phyloP scores from a whole-genome alignment of 2,888 invertebrate genomes.

The Protula sp. region DNA sequence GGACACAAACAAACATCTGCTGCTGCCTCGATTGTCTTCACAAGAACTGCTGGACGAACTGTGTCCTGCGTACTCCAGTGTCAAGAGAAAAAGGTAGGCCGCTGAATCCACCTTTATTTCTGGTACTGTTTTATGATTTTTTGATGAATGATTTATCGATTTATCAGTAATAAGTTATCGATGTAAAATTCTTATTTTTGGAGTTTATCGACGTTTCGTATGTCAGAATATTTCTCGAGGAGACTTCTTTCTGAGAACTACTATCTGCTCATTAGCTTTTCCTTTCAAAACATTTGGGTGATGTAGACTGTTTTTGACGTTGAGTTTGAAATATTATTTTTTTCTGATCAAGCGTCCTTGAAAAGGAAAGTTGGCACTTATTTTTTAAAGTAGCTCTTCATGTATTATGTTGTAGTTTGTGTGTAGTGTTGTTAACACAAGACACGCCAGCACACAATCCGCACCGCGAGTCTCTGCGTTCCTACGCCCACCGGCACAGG shows the following conservation, averaged over 20 bases:
- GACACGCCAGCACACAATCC: slow-evolving; percentile 59
- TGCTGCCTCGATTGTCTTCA: slow-evolving; percentile 84
- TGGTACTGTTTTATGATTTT: background rate
- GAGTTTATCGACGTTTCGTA: background rate
- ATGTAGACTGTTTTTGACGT: too few species aligned
- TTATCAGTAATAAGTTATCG: background rate
- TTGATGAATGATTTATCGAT: background rate
- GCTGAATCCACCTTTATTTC: too few species aligned
- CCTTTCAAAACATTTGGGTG: too few species aligned
- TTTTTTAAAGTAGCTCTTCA: too few species aligned
- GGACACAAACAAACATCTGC: slow-evolving; percentile 79
- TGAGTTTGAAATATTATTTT: too few species aligned
- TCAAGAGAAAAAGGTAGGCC: slow-evolving; percentile 36
- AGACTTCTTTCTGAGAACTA: too few species aligned
- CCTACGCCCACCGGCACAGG: slow-evolving; percentile 63
- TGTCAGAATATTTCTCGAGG: background rate
- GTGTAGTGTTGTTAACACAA: slow-evolving; percentile 73
- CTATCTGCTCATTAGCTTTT: too few species aligned
- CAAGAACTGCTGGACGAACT: slow-evolving; percentile 76
- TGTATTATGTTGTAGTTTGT: slow-evolving; percentile 58
- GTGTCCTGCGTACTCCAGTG: slow-evolving; percentile 65
- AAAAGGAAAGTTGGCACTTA: too few species aligned
- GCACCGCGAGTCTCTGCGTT: slow-evolving; percentile 66
- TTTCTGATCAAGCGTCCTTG: too few species aligned
- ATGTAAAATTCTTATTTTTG: background rate